Percentiles rank a stretch among this genome's conserved stretches.
These are phyloP conservation scores for Xyliphius kryptos DNA, from an alignment of 2,113 vertebrate species.

Conservation along the genomic window DNA sequence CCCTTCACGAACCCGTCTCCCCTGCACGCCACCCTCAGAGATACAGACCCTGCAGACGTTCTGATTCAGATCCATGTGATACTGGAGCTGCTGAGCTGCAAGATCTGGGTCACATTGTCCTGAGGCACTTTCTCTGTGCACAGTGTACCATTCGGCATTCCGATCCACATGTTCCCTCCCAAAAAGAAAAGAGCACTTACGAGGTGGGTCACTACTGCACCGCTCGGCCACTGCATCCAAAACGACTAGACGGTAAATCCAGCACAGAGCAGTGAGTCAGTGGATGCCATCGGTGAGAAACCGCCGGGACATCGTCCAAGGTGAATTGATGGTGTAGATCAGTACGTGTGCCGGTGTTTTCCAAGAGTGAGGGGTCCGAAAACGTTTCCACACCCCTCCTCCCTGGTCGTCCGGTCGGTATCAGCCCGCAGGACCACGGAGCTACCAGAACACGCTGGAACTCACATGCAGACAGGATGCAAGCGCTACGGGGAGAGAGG, in stretches of 20 bases:
- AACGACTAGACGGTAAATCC: slow-evolving; percentile 61
- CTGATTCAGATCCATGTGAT: background rate
- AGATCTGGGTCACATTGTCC: slow-evolving; percentile 4
- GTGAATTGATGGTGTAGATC: slow-evolving; percentile 12
- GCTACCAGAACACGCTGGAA: slow-evolving; percentile 47
- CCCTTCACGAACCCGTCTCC: background rate
- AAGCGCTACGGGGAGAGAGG: slow-evolving; percentile 38
- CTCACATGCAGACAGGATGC: slow-evolving; percentile 49
- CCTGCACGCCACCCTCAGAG: background rate
- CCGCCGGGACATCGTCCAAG: slow-evolving; percentile 12
- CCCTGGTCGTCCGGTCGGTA: slow-evolving; percentile 34
- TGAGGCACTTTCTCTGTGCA: slow-evolving; percentile 3
- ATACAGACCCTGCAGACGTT: background rate
- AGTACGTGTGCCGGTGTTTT: slow-evolving; percentile 1
- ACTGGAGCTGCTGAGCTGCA: background rate
- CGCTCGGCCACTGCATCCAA: slow-evolving; percentile 56
- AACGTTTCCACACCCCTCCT: slow-evolving; percentile 51
- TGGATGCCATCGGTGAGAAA: slow-evolving; percentile 51
- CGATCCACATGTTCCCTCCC: slow-evolving; percentile 21
- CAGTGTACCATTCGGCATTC: slow-evolving; percentile 1
- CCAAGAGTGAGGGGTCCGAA: slow-evolving; percentile 53
- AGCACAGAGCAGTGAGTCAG: slow-evolving; percentile 47
- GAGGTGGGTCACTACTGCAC: slow-evolving; percentile 40
- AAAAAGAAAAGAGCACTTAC: slow-evolving; percentile 38
- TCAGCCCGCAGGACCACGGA: slow-evolving; percentile 44